phyloP scores from a whole-genome alignment of 2,113 vertebrate genomes.

The Dermatemys mawii region DNA sequence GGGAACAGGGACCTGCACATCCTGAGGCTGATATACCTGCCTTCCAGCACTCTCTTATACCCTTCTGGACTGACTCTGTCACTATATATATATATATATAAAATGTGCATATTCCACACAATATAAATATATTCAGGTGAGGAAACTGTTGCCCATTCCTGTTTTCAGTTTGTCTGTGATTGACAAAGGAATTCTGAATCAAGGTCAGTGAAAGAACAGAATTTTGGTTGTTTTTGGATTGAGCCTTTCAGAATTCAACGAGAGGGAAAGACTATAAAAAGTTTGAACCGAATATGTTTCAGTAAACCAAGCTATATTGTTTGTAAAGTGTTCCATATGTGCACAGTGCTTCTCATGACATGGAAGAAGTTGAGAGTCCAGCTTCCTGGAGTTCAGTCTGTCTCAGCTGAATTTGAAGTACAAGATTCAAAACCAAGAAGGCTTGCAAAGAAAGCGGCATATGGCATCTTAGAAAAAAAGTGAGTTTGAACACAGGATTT shows the following conservation, averaged over 20 bases:
- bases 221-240: not conserved
- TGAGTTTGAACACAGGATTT: not conserved
- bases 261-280: not conserved
- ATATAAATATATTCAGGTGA: not conserved
- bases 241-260: not conserved
- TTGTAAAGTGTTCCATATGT: not conserved
- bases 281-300: not conserved
- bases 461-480: not conserved
- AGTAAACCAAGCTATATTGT: not conserved
- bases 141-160: slow-evolving; percentile 58
- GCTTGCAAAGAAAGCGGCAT: not conserved
- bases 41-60: too few species aligned
- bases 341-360: fast-evolving
- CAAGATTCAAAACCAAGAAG: not conserved
- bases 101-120: too few species aligned
- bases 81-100: too few species aligned
- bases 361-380: not conserved
- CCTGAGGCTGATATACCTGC: too few species aligned
- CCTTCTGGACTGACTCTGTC: too few species aligned
- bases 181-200: slow-evolving; percentile 34
- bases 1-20: too few species aligned
- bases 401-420: not conserved
- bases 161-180: not conserved
- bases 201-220: slow-evolving; percentile 4
- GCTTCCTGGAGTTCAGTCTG: not conserved